Evolutionary conservation across 2,113 vertebrate species (phyloP), one percentile per base, ranked within the genome.

Genomic region (Carassius auratus): DNA sequence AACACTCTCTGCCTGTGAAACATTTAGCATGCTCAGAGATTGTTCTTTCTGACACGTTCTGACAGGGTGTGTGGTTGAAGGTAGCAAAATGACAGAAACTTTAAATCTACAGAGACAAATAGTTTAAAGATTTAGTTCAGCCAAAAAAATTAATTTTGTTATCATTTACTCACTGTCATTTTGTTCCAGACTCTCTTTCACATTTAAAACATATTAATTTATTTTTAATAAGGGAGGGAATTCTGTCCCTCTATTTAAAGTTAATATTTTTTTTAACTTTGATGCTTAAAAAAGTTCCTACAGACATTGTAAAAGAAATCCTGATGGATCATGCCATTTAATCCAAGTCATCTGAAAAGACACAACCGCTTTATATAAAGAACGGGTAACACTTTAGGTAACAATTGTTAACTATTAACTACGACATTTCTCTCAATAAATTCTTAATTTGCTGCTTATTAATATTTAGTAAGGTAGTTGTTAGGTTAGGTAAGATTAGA

Each of bases 31-130:
- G 13, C 17, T 79, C 1, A 5, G 52, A 33, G 4, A 33, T 59
- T n/a, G 9, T 74, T 7, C 21, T 74, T 38, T 21, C 76, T 38
- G 71, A 48, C 21, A 74, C 21, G 10, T 10, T 1, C 5, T 76
- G 45, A 15, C 73, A 73, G 33, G 17, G 15, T 10, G 17, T 74
- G 71, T 48, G 36, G 69, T n/a, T 74, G 21, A 74, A 74, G 38
- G n/a, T 42, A 74, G 21, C 9, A 74, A 74, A 74, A 74, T 48
- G 38, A 42, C 38, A 12, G 71, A 74, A 66, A 66, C 62, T 66
- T 66, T 30, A 66, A 66, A 66, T 66, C 3, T 10, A 26, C 62
- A 66, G 23, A 66, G 57, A n/a, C 23, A 66, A 30, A 12, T 66
- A 30, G 12, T 66, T 30, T 61, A 61, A 61, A n/a, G 26, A 1